A percentile compares a stretch with the other conserved stretches of the same genome.
phyloP scores from a whole-genome alignment of 2,888 invertebrate genomes.

The Malachius bipustulatus region DNA sequence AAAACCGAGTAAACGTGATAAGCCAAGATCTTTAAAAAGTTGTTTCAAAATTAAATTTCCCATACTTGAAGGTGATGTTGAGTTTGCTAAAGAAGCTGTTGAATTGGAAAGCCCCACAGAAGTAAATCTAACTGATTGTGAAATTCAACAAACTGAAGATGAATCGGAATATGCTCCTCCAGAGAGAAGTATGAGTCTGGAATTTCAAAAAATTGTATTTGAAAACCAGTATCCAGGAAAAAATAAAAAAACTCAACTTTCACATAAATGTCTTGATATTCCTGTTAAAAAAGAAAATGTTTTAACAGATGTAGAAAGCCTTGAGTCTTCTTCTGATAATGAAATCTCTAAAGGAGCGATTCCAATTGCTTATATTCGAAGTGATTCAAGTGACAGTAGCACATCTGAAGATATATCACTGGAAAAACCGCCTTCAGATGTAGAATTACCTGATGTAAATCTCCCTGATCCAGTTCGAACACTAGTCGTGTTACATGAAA shows the following conservation, averaged over 20 bases:
- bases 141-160: conserved; percentile 8
- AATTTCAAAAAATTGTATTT: conserved; percentile 1
- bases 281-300: too few species aligned
- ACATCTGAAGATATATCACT: not conserved
- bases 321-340: not conserved
- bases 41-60: too few species aligned
- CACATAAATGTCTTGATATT: too few species aligned
- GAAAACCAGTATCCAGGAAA: not conserved
- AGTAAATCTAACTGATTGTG: conserved; percentile 21
- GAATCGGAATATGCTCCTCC: conserved; percentile 18
- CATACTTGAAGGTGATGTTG: too few species aligned
- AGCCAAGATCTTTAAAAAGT: too few species aligned
- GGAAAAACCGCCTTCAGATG: too few species aligned
- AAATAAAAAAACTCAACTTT: not conserved
- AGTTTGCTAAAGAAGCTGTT: too few species aligned
- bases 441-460: conserved; percentile 20
- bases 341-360: not conserved
- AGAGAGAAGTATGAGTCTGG: conserved; percentile 15
- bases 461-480: conserved; percentile 39
- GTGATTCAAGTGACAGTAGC: not conserved
- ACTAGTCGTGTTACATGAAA: conserved; percentile 30
- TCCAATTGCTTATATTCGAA: not conserved
- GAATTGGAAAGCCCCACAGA: conserved; percentile 12
- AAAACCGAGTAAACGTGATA: conserved; percentile 40
- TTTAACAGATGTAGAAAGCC: not conserved